Conservation (phyloP, 2,113 vertebrate genomes). For the Phyllopteryx taeniolatus region DNA sequence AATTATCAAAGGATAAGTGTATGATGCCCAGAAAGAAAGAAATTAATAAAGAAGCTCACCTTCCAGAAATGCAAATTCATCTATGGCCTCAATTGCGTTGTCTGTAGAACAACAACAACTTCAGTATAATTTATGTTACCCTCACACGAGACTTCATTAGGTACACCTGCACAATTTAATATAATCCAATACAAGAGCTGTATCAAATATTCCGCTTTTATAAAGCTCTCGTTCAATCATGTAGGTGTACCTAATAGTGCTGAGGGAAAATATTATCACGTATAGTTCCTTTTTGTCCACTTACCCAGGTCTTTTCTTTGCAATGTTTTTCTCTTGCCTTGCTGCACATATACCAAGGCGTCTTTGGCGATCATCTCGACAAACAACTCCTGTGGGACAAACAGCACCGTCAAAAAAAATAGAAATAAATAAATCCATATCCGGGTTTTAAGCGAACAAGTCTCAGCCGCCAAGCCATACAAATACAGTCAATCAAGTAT, state of each 20-base stretch:
- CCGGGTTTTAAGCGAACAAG: too few relatives aligned
- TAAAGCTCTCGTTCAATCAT: neutral
- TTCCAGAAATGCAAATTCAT: constrained; percentile 97
- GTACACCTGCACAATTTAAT: neutral
- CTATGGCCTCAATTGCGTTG: constrained; percentile 91
- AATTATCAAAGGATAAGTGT: neutral
- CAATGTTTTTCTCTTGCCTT: constrained; percentile 94
- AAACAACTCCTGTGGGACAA: constrained; percentile 84
- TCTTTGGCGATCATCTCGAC: constrained; percentile 97
- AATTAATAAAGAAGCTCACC: constrained; percentile 67
- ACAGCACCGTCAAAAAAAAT: neutral
- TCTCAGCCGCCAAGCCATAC: too few relatives aligned
- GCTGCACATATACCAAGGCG: constrained; percentile 87
- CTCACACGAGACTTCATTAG: too few relatives aligned
- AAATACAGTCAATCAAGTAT: too few relatives aligned
- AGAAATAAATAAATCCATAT: too few relatives aligned
- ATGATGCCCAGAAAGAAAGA: neutral
- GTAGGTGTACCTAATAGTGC: neutral
- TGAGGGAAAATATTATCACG: neutral
- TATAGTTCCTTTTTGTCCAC: neutral
- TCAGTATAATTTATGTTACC: neutral
- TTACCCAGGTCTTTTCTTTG: constrained; percentile 94
- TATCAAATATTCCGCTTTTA: neutral
- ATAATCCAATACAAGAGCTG: neutral
- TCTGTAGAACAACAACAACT: constrained; percentile 69